Conservation (phyloP, 1,140 invertebrate genomes). For the Drosophila melanogaster region Release_6_plus_ISO1_MT NT_033777.3:23297501-23298000, state of each 20-base stretch:
- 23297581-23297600: constrained; percentile 72
- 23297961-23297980: constrained; percentile 72
- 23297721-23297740: too few species aligned
- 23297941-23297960: constrained; percentile 50
- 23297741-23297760: too few species aligned
- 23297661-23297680: too few species aligned
- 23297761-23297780: too few species aligned
- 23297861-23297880: constrained; percentile 49
- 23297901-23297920: constrained; percentile 60
- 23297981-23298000: constrained; percentile 19
- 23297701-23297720: neutral
- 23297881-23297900: constrained; percentile 82
- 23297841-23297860: constrained; percentile 52
- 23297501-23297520: constrained; percentile 12
- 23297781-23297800: neutral
- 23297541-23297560: constrained; percentile 32
- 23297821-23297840: constrained; percentile 77
- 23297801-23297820: constrained; percentile 55
- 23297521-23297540: constrained; percentile 1
- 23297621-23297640: constrained; percentile 40
- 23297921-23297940: constrained; percentile 80
- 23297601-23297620: constrained; percentile 74
- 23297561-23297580: constrained; percentile 77
- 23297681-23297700: neutral
- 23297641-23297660: neutral